phyloP scores from a whole-genome alignment of 1,140 invertebrate species.

The Drosophila jambulina region DNA sequence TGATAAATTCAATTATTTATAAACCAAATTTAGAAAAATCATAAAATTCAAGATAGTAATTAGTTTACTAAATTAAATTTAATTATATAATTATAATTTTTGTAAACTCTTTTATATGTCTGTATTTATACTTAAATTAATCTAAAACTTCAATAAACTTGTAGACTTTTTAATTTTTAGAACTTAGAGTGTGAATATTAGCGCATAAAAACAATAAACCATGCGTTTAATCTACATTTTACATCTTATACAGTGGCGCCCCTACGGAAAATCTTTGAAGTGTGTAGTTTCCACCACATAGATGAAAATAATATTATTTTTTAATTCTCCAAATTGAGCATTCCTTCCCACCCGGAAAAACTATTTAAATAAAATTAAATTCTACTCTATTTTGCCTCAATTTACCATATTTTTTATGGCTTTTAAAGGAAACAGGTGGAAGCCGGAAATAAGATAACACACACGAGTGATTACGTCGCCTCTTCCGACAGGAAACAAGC shows the following conservation, averaged over 20 bases:
- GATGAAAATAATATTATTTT: not conserved
- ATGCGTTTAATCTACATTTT: conserved; percentile 2
- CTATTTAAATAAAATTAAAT: conserved; percentile 1
- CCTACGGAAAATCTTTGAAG: not conserved
- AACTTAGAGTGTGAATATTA: no score
- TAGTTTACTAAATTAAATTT: no score
- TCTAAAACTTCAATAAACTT: no score
- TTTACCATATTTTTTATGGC: not conserved
- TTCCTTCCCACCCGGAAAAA: not conserved
- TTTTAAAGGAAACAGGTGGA: conserved; percentile 13
- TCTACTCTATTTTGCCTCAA: not conserved
- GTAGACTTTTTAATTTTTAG: no score
- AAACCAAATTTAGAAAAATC: no score
- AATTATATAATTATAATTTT: no score
- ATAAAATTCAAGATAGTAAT: no score
- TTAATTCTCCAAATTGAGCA: not conserved
- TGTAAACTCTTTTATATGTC: no score
- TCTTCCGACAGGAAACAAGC: conserved; percentile 55
- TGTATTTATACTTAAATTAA: no score
- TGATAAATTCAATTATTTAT: no score
- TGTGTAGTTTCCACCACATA: not conserved
- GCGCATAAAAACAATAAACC: no score
- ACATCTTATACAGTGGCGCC: conserved; percentile 16
- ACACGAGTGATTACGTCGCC: conserved; percentile 69
- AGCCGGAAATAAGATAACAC: conserved; percentile 75